Base-by-base conservation (phyloP, 1,140 invertebrate genomes). In the Drosophila watanabei region DNA sequence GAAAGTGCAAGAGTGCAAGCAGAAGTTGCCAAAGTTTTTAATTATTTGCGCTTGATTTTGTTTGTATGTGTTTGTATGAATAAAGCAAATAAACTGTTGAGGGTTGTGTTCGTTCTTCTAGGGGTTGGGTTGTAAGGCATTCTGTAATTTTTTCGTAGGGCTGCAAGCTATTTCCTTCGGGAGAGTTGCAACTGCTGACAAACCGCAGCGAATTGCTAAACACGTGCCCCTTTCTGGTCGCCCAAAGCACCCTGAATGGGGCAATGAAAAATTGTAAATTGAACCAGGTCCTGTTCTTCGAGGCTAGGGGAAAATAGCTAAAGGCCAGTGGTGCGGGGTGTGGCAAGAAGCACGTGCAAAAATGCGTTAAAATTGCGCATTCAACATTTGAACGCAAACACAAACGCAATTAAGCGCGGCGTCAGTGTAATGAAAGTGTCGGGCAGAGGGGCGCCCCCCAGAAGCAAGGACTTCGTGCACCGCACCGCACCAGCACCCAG, bases 361-460 rank as follows among this genome's bases (percentile, higher is more conserved):
- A 89, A 90, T 89, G 81, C 71, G 85, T 79, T 84, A 69, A 82
- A 88, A 88, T 71, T 88, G 80, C 77, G 81, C 77, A 80, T 79
- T 80, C 65, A 80, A 80, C 78, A 79, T 79, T 72, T 80, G 70
- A 83, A 85, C 49, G 70, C 85, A 88, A 85, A 88, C 85, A 89
- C 85, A 88, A 89, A 89, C 82, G 85, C 85, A 89, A 89, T 89
- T 89, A 89, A 89, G 85, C 85, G 80, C 82, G 75, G 81, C 82
- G 79, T 81, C 86, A 85, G 84, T 85, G 75, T 80, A 80, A 80
- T 75, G 78, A 80, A 80, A 80, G 69, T 80, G 76, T 73, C 62
- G 66, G 76, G 20, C 56, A 10, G 18, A 35, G 46, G 75, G 64
- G 24, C 41, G 52, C 46, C 46, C 20, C 20, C 33, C 33, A 39